Base-by-base conservation (phyloP, 2,113 vertebrate genomes). In the Prionailurus bengalensis region DNA sequence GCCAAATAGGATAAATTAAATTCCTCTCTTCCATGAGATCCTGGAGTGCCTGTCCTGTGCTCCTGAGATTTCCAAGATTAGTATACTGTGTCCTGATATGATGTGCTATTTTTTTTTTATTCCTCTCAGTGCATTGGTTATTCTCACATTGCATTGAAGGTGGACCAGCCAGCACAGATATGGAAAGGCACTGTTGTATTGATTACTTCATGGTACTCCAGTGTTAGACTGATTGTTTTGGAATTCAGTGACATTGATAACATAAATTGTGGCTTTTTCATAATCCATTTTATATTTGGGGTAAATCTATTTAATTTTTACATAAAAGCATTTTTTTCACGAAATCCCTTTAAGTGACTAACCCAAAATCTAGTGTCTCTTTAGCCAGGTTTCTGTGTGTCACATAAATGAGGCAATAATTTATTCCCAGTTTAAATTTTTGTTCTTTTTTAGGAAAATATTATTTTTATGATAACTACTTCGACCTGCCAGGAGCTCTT, bases 381-480 rank as follows among this genome's bases (percentile, higher is more conserved):
- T 95, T 23, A 80, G 42, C 70, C 42, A 91, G 4, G 19, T 51
- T 92, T 90, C 36, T 91, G 42, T 84, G 8, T 92, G 25, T n/a
- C 19, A 33, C 0, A 4, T 68, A 68, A n/a, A 36, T 51, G 76
- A 71, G 8, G 9, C 9, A 33, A 36, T 91, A n/a, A 25, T 66
- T 95, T 63, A 42, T 85, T 71, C 10, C 23, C 10, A 92, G 14
- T 85, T 93, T 45, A 91, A 91, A 91, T 21, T 91, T 91, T 68
- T 94, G 7, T 92, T 93, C 25, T 73, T 65, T 88, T 97, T 51
- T 98, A 99, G 99, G 99, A 96, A 99, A 99, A 98, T 99, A 99
- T 97, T 99, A 99, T 98, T 99, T 99, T 97, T 99, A 99, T 97
- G 99, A 99, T 98, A 99, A 99, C 98, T 99, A 99, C 98, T 99